These are phyloP conservation scores for Trichogramma evanescens DNA, from an alignment of 2,888 invertebrate genomes.

Conservation along the genomic window DNA sequence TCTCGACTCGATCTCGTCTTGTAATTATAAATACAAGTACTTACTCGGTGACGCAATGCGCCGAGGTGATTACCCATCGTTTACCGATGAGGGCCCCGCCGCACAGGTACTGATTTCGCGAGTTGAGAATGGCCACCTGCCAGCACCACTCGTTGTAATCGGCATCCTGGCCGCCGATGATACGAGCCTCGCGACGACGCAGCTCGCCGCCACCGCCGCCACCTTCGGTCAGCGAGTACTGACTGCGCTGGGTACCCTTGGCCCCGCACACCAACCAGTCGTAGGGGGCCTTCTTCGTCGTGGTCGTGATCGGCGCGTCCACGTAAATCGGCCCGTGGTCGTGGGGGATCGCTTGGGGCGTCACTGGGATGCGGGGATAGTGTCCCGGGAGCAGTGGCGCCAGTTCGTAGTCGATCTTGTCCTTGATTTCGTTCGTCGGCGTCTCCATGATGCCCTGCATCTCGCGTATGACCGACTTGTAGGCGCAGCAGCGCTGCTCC, in stretches of 20 bases:
- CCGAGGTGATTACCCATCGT: constrained; percentile 90
- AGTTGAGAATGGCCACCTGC: constrained; percentile 90
- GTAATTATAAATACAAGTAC: constrained; percentile 33
- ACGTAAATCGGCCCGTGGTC: no score
- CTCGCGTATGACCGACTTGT: constrained; percentile 76
- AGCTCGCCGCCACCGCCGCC: constrained; percentile 14
- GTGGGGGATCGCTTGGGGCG: no score
- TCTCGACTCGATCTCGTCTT: no score
- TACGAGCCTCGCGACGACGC: constrained; percentile 48
- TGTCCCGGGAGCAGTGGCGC: not conserved
- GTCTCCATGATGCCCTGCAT: constrained; percentile 49
- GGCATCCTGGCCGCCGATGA: constrained; percentile 87
- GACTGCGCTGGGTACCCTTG: constrained; percentile 65
- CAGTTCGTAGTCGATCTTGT: not conserved
- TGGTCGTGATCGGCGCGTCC: constrained; percentile 51
- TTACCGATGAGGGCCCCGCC: constrained; percentile 90
- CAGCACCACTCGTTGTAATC: constrained; percentile 92
- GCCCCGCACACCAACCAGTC: constrained; percentile 90
- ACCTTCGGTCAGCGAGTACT: constrained; percentile 35
- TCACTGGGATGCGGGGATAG: not conserved
- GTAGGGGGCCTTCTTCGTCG: constrained; percentile 65
- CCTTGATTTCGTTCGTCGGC: no score
- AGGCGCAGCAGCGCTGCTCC: constrained; percentile 83
- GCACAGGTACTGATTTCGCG: constrained; percentile 86
- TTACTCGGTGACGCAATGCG: constrained; percentile 90